Evolutionary conservation across 2,113 vertebrate species (phyloP).

Genomic region (Upupa epops): DNA sequence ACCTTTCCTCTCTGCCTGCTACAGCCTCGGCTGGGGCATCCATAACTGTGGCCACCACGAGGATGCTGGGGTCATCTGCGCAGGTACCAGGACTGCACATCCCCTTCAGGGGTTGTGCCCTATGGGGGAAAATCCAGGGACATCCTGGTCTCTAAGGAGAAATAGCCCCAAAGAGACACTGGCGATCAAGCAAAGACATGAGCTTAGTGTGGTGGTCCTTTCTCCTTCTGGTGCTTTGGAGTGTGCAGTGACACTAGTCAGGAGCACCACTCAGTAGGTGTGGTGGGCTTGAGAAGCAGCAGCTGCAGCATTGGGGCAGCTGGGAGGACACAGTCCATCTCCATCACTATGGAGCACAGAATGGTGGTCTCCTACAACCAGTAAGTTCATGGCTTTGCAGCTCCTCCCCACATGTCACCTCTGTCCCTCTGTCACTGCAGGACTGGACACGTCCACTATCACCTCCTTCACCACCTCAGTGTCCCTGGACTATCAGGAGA

Average conservation of each 20-base stretch:
- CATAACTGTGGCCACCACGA: constrained; percentile 98
- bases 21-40: constrained; percentile 91
- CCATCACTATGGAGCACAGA: not conserved
- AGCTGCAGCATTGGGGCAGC: not conserved
- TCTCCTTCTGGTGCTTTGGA: fast-evolving
- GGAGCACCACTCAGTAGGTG: fast-evolving
- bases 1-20: constrained; percentile 77
- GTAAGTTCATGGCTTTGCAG: not conserved
- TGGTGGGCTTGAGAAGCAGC: not conserved
- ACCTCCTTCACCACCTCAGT: constrained; percentile 37
- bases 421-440: constrained; percentile 42
- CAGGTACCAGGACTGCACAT: constrained; percentile 70
- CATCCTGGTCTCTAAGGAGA: not conserved
- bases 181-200: not conserved
- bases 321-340: fast-evolving
- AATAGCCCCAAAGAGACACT: not conserved
- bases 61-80: constrained; percentile 89
- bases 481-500: constrained; percentile 23
- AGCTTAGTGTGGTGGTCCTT: fast-evolving
- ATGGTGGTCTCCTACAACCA: not conserved
- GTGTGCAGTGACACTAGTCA: not conserved
- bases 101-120: not conserved
- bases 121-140: not conserved
- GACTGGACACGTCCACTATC: constrained; percentile 56
- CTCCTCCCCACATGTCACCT: not conserved